Base-by-base conservation (phyloP, 2,888 invertebrate genomes). In the Parascotia fuliginaria region DNA sequence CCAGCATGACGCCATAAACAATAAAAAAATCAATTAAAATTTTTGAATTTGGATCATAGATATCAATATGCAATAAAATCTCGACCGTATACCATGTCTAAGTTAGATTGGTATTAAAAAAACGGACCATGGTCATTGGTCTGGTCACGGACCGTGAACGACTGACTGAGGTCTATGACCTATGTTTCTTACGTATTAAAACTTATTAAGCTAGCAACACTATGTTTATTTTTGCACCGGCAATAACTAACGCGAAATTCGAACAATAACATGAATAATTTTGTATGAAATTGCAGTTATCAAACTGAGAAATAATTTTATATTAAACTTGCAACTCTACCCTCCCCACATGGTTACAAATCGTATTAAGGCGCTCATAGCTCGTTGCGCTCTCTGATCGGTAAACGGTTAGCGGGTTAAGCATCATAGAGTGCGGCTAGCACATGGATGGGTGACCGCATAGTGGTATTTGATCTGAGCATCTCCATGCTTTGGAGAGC, bases 61-160 rank as follows among this genome's bases (percentile, higher is more conserved):
- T 31, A 32, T 33, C 32, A 28, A 42, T 48, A 39, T 39, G 48
- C 38, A 50, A 66, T 69, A 60, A 59, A 65, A 60, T 62, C 42
- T 48, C 42, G 51, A 58, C 62, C 60, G 62, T 55, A 19, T 41
- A 49, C 52, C 60, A 67, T 54, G 56, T 59, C 70, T 53, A 70
- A 70, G 44, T 36, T 55, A 70, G 46, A 70, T 70, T 65, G 59
- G 60, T 65, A 59, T 37, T 32, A 59, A 65, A 63, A 69, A 66
- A 65, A 29, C 64, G 48, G 65, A 66, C 56, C 63, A 57, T 60
- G 53, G 48, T 50, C 65, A 65, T 70, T 45, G 62, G 39, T 9
- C 27, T 38, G 28, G 50, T 44, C 50, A 50, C 50, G 50, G 50
- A 37, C 27, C 31, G n/a, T 40, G 31, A 44, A 40, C 2, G 13